A percentile compares a stretch with the other conserved stretches of the same genome.
Conservation (phyloP, 2,888 invertebrate species). For the Drosophila sordidula region DNA sequence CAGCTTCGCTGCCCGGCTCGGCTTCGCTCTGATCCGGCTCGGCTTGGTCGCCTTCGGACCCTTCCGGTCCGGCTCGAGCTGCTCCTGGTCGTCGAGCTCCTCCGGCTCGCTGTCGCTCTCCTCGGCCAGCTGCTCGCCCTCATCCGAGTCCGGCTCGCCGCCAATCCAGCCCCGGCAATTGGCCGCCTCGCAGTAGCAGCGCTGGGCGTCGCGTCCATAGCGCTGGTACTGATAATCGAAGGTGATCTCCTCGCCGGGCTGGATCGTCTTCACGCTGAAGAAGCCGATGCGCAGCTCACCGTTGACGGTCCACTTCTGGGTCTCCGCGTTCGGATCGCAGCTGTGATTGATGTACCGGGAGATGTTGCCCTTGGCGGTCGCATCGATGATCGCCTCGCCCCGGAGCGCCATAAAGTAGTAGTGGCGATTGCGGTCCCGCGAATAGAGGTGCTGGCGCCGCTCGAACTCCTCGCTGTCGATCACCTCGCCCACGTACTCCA, state of each 20-base stretch:
- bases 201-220: conserved; percentile 98
- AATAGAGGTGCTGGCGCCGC: conserved; percentile 94
- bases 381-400: conserved; percentile 97
- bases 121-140: conserved; percentile 86
- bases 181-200: conserved; percentile 95
- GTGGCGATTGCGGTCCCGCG: conserved; percentile 94
- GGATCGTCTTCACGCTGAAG: conserved; percentile 94
- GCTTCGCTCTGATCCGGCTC: conserved; percentile 6
- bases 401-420: conserved; percentile 99
- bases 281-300: conserved; percentile 98
- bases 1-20: conserved; percentile 7
- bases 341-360: conserved; percentile 99
- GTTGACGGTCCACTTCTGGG: conserved; percentile 98
- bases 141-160: conserved; percentile 91
- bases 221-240: conserved; percentile 99
- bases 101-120: conserved; percentile 65
- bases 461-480: conserved; percentile 95
- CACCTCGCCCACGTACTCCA: conserved; percentile 99
- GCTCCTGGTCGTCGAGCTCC: conserved; percentile 32
- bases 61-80: neutral
- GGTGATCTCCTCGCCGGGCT: conserved; percentile 96
- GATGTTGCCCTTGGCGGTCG: conserved; percentile 97
- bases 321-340: conserved; percentile 99
- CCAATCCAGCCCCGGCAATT: conserved; percentile 98
- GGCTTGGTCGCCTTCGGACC: conserved; percentile 7